Conservation (phyloP, 2,797 vertebrate species). For the Manis javanica region DNA sequence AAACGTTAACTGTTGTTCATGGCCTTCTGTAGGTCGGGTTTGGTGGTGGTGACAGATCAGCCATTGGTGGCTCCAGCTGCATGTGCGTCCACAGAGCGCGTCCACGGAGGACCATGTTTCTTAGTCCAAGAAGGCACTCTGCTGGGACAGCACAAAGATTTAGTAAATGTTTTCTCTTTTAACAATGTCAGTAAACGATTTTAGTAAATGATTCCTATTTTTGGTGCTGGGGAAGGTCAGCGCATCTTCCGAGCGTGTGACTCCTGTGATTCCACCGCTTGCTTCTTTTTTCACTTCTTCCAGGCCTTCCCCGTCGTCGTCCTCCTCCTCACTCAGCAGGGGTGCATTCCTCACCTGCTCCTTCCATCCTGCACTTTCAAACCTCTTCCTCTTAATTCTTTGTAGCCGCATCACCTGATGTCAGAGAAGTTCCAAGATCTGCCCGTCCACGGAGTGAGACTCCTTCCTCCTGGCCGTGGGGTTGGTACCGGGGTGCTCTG, state of each 20-base stretch:
- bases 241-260: background rate
- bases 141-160: background rate
- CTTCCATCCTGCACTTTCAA: background rate
- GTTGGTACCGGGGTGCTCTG: background rate
- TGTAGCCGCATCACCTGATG: background rate
- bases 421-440: background rate
- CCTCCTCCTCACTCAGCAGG: background rate
- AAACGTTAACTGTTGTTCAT: background rate
- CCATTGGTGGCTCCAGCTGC: background rate
- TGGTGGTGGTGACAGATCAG: no score
- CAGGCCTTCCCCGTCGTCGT: background rate
- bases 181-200: no score
- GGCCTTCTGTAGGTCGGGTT: background rate
- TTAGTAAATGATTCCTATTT: background rate
- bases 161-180: no score
- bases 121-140: background rate
- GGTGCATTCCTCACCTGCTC: no score
- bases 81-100: background rate
- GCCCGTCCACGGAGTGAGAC: no score
- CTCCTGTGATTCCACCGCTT: background rate
- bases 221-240: background rate
- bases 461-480: background rate
- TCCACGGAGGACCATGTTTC: no score
- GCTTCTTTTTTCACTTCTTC: background rate
- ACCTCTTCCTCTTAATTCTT: background rate